Base-by-base conservation (phyloP, 2,888 invertebrate genomes). In the Uropetala carovei region DNA sequence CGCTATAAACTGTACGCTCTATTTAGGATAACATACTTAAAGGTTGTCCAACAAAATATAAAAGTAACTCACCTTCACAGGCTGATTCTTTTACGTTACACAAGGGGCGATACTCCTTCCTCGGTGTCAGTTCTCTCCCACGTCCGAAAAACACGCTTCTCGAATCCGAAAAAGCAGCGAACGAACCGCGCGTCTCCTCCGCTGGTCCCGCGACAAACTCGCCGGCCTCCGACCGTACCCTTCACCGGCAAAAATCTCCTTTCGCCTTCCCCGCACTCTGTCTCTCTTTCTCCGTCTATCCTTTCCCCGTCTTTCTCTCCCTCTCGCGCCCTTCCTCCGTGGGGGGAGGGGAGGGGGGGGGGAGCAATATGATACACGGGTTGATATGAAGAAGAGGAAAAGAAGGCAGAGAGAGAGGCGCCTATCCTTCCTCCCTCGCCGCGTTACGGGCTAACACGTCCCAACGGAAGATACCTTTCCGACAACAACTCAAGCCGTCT, bases 141-240 rank as follows among this genome's bases (percentile, higher is more conserved):
- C 68, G 22, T 27, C 22, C 75, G 22, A 27, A 27, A 22, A n/a
- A 75, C 75, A 27, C 75, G 22, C 13, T 27, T 43, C 43, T 43
- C 22, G 1, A 27, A 9, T 9, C 22, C 75, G 75, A 27, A 75
- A 10, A 22, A 22, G 22, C 75, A 4, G 75, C 75, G 86, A 16
- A 30, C 85, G 85, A 27, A 7, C 68, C 85, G 59, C 85, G 85
- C 30, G 14, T 59, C 64, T 89, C 64, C 64, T 43, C 89, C 89
- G 11, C 60, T 64, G 59, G 43, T 86, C 60, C 86, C 59, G 89
- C 59, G 43, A 59, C n/a, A 18, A 89, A 89, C 64, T 43, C 43
- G 27, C 16, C 89, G 89, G 64, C 64, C 43, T n/a, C 43, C 18
- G 64, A 11, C 43, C 60, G 64, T 9, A 27, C 10, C 89, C 60